phyloP scores from a whole-genome alignment of 2,797 vertebrate genomes.

The Tapera naevia region DNA sequence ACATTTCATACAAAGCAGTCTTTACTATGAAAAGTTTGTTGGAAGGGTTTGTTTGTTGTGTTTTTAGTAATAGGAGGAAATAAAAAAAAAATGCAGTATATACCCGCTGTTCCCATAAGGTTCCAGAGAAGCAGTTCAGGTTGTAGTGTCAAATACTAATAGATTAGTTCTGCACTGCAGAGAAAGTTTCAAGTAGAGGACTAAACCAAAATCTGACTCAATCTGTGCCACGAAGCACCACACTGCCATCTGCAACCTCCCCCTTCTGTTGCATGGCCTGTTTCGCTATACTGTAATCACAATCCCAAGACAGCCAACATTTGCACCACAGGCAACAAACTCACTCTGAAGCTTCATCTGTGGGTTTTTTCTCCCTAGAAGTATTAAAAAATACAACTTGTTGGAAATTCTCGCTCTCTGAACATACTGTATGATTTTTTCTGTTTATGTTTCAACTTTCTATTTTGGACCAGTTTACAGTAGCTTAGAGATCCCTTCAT shows the following conservation, averaged over 20 bases:
- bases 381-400: neutral
- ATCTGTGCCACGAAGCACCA: neutral
- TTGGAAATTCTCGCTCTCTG: neutral
- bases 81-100: neutral
- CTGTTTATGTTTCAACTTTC: neutral
- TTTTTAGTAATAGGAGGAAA: neutral
- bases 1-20: neutral
- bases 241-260: neutral
- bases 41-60: neutral
- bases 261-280: neutral
- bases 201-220: neutral
- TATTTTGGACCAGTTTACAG: neutral
- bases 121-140: neutral
- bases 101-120: neutral
- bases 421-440: neutral
- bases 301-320: neutral
- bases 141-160: neutral
- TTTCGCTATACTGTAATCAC: neutral
- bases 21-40: neutral
- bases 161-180: neutral
- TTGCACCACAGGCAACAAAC: neutral
- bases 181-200: neutral
- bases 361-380: neutral
- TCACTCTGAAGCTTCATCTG: neutral
- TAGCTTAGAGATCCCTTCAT: neutral